Conservation (phyloP, 1,140 invertebrate genomes). For the Trachymyrmex septentrionalis region DNA sequence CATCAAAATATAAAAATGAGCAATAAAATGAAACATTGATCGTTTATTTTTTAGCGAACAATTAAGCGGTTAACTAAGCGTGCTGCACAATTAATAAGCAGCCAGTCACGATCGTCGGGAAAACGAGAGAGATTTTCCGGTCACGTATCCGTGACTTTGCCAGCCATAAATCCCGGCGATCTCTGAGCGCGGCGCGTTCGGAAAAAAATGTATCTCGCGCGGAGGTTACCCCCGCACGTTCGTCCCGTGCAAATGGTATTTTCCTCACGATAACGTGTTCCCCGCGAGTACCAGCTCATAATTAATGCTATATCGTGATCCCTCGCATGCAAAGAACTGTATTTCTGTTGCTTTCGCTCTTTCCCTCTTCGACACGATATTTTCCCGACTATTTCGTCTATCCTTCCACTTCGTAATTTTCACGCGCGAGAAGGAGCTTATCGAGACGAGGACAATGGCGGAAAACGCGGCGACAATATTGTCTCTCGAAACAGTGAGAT, state of each 20-base stretch:
- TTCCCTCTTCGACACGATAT: background rate
- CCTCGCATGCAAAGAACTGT: constrained; percentile 15
- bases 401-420: constrained; percentile 47
- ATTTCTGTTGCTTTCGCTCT: background rate
- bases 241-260: constrained; percentile 51
- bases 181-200: constrained; percentile 23
- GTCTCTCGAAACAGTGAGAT: constrained; percentile 70
- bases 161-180: constrained; percentile 47
- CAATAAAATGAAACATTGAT: background rate
- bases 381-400: constrained; percentile 32
- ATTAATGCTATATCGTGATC: constrained; percentile 51
- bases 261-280: constrained; percentile 50
- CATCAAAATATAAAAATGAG: background rate
- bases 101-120: constrained; percentile 25
- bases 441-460: constrained; percentile 66
- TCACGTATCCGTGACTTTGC: constrained; percentile 47
- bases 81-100: constrained; percentile 59
- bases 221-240: constrained; percentile 37
- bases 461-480: constrained; percentile 73
- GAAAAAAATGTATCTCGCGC: constrained; percentile 55
- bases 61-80: constrained; percentile 57
- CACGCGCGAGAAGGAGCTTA: constrained; percentile 53
- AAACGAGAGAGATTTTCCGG: constrained; percentile 47
- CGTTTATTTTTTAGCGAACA: constrained; percentile 47
- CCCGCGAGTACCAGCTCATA: constrained; percentile 25